Evolutionary conservation across 37 sponge, comb jelly and placozoan genomes (phyloP).

Genomic region (Mnemiopsis leidyi): DNA sequence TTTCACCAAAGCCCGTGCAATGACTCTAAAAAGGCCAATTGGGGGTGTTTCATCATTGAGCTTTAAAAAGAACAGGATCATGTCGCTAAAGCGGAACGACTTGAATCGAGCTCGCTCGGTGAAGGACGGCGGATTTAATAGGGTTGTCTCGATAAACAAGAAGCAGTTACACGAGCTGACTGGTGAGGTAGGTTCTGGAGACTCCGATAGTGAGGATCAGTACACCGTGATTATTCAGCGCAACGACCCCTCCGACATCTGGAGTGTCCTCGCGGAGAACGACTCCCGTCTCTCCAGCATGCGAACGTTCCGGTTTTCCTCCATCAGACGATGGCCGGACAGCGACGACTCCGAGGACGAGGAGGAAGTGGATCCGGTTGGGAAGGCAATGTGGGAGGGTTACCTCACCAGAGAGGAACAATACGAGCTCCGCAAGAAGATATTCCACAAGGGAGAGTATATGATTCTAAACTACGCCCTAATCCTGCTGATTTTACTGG

Average conservation of each 20-base stretch:
- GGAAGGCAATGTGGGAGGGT: background rate
- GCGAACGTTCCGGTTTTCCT: background rate
- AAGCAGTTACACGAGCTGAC: background rate
- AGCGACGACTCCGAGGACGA: background rate
- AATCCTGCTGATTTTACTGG: background rate
- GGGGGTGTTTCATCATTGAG: background rate
- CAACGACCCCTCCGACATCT: background rate
- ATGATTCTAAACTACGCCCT: conserved; percentile 3
- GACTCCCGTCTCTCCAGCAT: background rate
- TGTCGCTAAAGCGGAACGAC: background rate
- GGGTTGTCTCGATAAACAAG: background rate
- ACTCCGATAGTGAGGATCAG: background rate
- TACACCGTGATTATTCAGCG: background rate
- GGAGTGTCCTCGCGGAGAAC: background rate
- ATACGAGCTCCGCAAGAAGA: background rate
- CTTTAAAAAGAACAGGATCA: background rate
- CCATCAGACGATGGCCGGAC: background rate
- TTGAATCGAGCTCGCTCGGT: background rate
- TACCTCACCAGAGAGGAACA: background rate
- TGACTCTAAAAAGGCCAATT: background rate
- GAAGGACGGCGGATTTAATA: background rate
- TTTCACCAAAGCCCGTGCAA: background rate
- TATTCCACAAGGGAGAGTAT: conserved; percentile 10
- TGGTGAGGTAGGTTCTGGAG: background rate
- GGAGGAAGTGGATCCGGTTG: background rate